Percentiles rank a stretch among this genome's conserved stretches.
Conservation (phyloP, 92 coral and sea anemone species). For the Heteractis magnifica region DNA sequence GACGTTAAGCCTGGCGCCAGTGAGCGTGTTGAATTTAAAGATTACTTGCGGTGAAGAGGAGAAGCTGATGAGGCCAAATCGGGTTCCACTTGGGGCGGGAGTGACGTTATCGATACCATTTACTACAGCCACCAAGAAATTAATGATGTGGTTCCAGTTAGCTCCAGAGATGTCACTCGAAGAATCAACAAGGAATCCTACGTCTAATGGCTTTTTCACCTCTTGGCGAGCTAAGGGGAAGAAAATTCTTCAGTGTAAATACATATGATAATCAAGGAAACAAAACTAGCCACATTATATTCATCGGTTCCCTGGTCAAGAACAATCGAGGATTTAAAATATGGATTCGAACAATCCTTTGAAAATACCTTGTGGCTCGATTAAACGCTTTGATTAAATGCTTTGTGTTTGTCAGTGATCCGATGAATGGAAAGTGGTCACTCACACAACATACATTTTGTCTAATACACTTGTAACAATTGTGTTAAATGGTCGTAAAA, state of each 20-base stretch:
- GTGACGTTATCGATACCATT: conserved; percentile 53
- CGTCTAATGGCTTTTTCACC: conserved; percentile 48
- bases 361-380: too few species aligned
- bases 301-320: too few species aligned
- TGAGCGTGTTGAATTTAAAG: conserved; percentile 58
- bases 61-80: conserved; percentile 61
- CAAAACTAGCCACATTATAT: too few species aligned
- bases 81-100: conserved; percentile 62
- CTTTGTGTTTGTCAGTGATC: too few species aligned
- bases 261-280: too few species aligned
- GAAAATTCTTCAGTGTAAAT: not conserved
- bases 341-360: too few species aligned
- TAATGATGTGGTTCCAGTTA: conserved; percentile 58
- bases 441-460: too few species aligned
- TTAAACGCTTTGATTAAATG: too few species aligned
- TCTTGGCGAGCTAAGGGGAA: conserved; percentile 26
- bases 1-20: conserved; percentile 56
- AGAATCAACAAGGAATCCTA: conserved; percentile 72
- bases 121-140: conserved; percentile 48
- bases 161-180: conserved; percentile 61
- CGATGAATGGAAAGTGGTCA: too few species aligned
- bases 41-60: conserved; percentile 44
- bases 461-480: too few species aligned
- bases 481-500: too few species aligned
- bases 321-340: too few species aligned